Base-by-base conservation (phyloP, 2,113 vertebrate species). In the Platichthys flesus region DNA sequence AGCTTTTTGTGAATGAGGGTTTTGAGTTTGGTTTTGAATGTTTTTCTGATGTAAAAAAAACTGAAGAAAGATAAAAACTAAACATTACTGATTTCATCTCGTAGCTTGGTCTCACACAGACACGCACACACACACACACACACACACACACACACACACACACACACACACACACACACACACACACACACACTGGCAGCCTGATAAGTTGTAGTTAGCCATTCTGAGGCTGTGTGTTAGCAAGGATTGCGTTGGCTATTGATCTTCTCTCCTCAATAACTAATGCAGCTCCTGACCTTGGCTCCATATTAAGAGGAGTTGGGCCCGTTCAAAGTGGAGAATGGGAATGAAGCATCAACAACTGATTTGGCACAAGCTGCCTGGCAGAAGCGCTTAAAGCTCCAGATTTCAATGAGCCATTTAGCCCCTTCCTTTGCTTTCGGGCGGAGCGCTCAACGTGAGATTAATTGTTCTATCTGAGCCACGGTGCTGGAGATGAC, bases 231-330 rank as follows among this genome's bases (percentile, higher is more conserved):
- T 0, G 70, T 76, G 56, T 3, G 20, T 73, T 56, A 63, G 86
- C 88, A 88, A 81, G 85, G 82, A 71, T 82, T 89, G 79, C 84
- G 84, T 90, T 79, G 69, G 79, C 83, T 89, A 92, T 92, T 81
- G 85, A 93, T 91, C 86, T 89, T 72, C 78, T 65, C 85, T 85
- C 84, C 56, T 84, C 81, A 84, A 81, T 87, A 88, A 75, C 78
- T 86, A 88, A 91, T 91, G 88, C 28, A 21, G 83, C 80, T 84
- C 64, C 71, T 87, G 84, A 93, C 89, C 88, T 90, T 90, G 84
- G 85, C 79, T 81, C 78, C 85, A 76, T 84, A 85, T 88, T 81
- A 83, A 83, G 67, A 85, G 67, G 74, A 74, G 69, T 64, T 78
- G 77, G 24, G 40, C 79, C 76, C 56, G 40, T 85, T 85, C 81